Evolutionary conservation across 2,888 invertebrate genomes (phyloP).

Genomic region (Pandemis heparana): DNA sequence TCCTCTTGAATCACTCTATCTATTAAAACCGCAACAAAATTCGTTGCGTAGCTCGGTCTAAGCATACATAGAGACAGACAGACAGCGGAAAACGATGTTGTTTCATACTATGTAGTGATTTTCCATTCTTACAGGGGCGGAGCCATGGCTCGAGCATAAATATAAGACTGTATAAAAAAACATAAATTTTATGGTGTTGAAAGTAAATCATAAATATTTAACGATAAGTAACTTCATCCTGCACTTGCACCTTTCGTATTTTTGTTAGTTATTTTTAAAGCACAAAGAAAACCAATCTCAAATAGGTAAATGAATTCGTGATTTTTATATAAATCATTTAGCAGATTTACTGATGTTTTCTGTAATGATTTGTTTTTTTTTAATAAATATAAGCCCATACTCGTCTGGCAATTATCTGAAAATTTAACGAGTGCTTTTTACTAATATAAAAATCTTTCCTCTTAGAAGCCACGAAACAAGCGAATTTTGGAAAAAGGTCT

Average conservation of each 20-base stretch:
- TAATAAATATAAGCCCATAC: conserved; percentile 44
- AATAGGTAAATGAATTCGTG: not conserved
- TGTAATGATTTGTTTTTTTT: conserved; percentile 20
- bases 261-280: not conserved
- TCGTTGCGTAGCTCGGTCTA: too few relatives aligned
- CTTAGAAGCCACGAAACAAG: conserved; percentile 28
- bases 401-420: conserved; percentile 59
- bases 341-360: not conserved
- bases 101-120: too few relatives aligned
- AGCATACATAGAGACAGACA: too few relatives aligned
- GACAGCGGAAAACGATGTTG: too few relatives aligned
- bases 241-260: not conserved
- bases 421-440: conserved; percentile 56
- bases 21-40: too few relatives aligned
- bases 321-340: not conserved
- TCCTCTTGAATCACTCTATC: too few relatives aligned
- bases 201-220: too few relatives aligned
- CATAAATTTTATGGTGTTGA: too few relatives aligned
- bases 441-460: conserved; percentile 51
- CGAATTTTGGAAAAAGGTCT: not conserved
- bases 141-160: too few relatives aligned
- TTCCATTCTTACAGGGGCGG: too few relatives aligned
- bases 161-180: too few relatives aligned
- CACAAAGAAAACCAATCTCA: not conserved
- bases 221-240: not conserved